Base-by-base conservation (phyloP, 2,113 vertebrate species). In the Vimba vimba region DNA sequence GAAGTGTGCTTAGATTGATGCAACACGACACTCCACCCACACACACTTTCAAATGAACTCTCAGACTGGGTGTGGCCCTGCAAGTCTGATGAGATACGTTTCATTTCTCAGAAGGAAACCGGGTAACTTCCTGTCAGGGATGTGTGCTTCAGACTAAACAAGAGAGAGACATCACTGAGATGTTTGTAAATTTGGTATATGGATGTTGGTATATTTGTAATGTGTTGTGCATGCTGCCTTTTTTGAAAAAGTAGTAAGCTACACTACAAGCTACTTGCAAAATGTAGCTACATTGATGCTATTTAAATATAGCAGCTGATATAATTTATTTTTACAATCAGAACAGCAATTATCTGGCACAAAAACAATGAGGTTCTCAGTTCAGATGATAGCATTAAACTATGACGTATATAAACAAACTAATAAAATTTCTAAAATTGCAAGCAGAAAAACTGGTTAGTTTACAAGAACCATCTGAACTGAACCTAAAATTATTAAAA, bases 41-140 rank as follows among this genome's bases (percentile, higher is more conserved):
- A 86, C 73, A 69, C 59, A 57, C 7, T 55, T 9, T 66, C 15
- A 68, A 25, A 66, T 15, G 25, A 68, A 77, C 85, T 69, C 30
- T 82, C 79, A 75, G 86, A 66, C 69, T 39, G 79, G 79, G 79
- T 83, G 79, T 82, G 79, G 10, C 21, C 19, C 57, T 7, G 39
- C 60, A 33, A 52, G 79, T 52, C 69, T 75, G 59, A 85, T 39
- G 75, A 85, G 83, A 80, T 84, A 33, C 11, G 71, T 60, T 85
- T 66, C 11, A 85, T n/a, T 57, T 69, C 75, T 60, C 84, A 86
- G 84, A 69, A 86, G 68, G 75, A 85, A 78, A 85, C 23, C 3
- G 68, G 50, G n/a, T 69, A 71, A 59, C 84, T 86, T 86, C 84
- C 84, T 86, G 64, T 73, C 47, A 85, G 75, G 33, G 75, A 79